Base-by-base conservation (phyloP, 2,113 vertebrate species). In the Microtus ochrogaster region DNA sequence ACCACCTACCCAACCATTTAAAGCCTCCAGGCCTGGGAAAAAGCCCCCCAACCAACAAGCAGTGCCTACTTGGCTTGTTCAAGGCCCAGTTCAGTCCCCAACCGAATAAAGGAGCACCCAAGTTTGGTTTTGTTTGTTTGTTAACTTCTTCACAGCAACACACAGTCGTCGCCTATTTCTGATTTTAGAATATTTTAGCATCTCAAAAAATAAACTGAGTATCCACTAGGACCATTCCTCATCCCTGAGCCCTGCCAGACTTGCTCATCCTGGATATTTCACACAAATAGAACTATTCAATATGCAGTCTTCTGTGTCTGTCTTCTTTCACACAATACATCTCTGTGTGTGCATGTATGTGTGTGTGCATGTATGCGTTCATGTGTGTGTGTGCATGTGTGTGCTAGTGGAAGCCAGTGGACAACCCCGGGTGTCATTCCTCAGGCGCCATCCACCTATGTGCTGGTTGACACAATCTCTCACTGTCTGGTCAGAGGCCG, bases 361-460 rank as follows among this genome's bases (percentile, higher is more conserved):
- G 28, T 33, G 24, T 10, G 11, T 7, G 76, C 1, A 5, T 52
- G 47, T n/a, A n/a, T n/a, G n/a, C n/a, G n/a, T n/a, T n/a, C n/a
- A n/a, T n/a, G n/a, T n/a, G n/a, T n/a, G n/a, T 33, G 77, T 33
- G 30, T 11, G 47, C 1, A 4, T 2, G 17, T 2, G 0, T n/a
- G 49, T 12, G 8, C 11, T 28, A n/a, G 55, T 41, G 55, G 11
- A 63, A 6, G 8, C 11, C 79, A 65, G 39, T 19, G n/a, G 61
- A 65, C 13, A 65, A 44, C 61, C 39, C 39, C 14, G 9, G 26
- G 26, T 17, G 26, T 33, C 24, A 41, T 19, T 44, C 26, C 61
- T 65, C 16, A 66, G 39, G 8, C 7, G 7, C 26, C 14, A 66
- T 33, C 41, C 39, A 47, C 44, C 39, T 47, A 12, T 13, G 39